Base-by-base conservation (phyloP, 1,140 invertebrate genomes). In the Heliothis subflexa region DNA sequence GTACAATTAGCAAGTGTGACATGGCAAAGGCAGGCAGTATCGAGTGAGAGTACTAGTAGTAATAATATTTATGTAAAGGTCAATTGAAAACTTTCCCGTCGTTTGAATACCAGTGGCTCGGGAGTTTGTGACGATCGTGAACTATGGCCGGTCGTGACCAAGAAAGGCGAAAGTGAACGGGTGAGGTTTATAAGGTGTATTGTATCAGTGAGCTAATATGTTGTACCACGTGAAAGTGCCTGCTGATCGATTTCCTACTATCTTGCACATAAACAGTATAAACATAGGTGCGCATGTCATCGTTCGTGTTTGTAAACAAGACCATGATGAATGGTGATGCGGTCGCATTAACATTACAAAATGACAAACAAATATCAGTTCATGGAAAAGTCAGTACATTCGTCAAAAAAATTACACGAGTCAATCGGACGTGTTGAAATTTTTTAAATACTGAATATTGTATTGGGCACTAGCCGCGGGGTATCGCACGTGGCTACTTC, bases 81-180 rank as follows among this genome's bases (percentile, higher is more conserved):
- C 73, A 54, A 75, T 55, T 77, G 61, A 57, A 47, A 66, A 77
- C 61, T 77, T 77, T 77, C 61, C 50, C 74, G 49, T 68, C 74
- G 62, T 40, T 55, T 45, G 59, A 77, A 77, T 68, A 68, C 49
- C 61, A 47, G 52, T 77, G 62, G 62, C 74, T 45, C 18, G 68
- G 61, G 74, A 50, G 59, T 76, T 28, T 55, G 33, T 57, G 59
- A 64, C 61, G 74, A 77, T n/a, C 62, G 71, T 84, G 82, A 84
- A 84, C 80, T 81, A 78, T 78, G 78, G 59, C 80, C 80, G 73
- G 62, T 84, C 82, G 82, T 84, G 82, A 83, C 62, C 73, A 81
- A 61, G 62, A 77, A 78, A 79, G 78, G 78, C 71, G 80, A 84
- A 84, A 84, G 80, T 81, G 78, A 80, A 77, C 71, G 62, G 80